Percentiles rank a stretch among this genome's conserved stretches.
These are phyloP conservation scores for Polyploca ridens DNA, from an alignment of 2,888 invertebrate genomes.

Conservation along the genomic window DNA sequence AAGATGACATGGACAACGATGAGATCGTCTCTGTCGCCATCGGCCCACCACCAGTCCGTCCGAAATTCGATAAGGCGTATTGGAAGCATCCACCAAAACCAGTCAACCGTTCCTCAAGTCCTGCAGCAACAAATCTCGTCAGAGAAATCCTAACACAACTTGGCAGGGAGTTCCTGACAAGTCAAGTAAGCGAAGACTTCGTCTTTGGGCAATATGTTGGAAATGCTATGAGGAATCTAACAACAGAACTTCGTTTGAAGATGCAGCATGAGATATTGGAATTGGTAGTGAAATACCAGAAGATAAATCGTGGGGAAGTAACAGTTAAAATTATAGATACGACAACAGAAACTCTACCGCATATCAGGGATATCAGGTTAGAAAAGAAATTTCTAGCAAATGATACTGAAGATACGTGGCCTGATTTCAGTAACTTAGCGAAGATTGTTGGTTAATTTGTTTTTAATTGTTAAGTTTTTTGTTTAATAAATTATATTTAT, in stretches of 20 bases:
- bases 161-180: constrained; percentile 64
- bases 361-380: constrained; percentile 43
- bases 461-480: not conserved
- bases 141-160: constrained; percentile 65
- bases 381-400: constrained; percentile 54
- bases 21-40: constrained; percentile 76
- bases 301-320: constrained; percentile 37
- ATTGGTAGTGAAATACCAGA: constrained; percentile 64
- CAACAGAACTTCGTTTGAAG: constrained; percentile 53
- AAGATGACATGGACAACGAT: constrained; percentile 76
- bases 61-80: constrained; percentile 62
- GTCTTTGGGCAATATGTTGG: constrained; percentile 77
- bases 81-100: constrained; percentile 45
- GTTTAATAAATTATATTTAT: no score
- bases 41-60: constrained; percentile 67
- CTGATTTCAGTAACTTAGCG: constrained; percentile 72
- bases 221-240: constrained; percentile 67
- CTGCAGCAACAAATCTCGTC: constrained; percentile 50
- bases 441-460: constrained; percentile 63
- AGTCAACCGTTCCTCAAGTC: constrained; percentile 26
- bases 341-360: not conserved
- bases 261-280: constrained; percentile 77
- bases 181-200: constrained; percentile 73
- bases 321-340: constrained; percentile 27
- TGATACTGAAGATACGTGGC: constrained; percentile 73